Evolutionary conservation across 2,888 invertebrate genomes (phyloP).

Genomic region (Phalera bucephala): DNA sequence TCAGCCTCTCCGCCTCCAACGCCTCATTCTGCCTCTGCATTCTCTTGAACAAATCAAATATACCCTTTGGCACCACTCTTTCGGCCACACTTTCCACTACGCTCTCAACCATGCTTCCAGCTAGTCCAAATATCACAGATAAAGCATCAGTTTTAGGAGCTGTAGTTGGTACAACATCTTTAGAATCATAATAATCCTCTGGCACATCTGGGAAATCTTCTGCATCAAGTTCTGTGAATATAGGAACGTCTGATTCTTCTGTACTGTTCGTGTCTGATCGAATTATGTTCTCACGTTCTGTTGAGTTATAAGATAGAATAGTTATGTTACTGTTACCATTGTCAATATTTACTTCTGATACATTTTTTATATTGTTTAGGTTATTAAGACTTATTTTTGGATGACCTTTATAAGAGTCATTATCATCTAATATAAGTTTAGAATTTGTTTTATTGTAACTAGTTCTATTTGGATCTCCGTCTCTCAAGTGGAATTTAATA

Average conservation of each 20-base stretch:
- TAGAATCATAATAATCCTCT: constrained; percentile 74
- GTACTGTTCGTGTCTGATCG: constrained; percentile 28
- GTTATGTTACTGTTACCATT: neutral
- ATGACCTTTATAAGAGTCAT: neutral
- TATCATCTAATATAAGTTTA: neutral
- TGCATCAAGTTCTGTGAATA: constrained; percentile 65
- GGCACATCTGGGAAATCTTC: constrained; percentile 59
- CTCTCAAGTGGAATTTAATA: too few relatives aligned
- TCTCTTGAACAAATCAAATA: constrained; percentile 68
- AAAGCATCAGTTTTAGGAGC: constrained; percentile 69
- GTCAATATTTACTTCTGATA: neutral
- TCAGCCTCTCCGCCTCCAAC: constrained; percentile 67
- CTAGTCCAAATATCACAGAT: constrained; percentile 71
- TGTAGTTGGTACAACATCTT: constrained; percentile 68
- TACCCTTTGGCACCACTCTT: constrained; percentile 68
- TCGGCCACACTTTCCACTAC: constrained; percentile 74
- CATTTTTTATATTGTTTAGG: neutral
- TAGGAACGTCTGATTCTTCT: constrained; percentile 51
- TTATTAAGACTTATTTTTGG: neutral
- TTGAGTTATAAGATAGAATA: constrained; percentile 16
- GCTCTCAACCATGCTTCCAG: constrained; percentile 73
- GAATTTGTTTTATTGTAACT: neutral
- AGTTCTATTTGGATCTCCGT: neutral
- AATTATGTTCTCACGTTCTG: constrained; percentile 18
- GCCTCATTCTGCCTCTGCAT: constrained; percentile 76